Conservation (phyloP, 2,888 invertebrate genomes). For the Tachina lurida region DNA sequence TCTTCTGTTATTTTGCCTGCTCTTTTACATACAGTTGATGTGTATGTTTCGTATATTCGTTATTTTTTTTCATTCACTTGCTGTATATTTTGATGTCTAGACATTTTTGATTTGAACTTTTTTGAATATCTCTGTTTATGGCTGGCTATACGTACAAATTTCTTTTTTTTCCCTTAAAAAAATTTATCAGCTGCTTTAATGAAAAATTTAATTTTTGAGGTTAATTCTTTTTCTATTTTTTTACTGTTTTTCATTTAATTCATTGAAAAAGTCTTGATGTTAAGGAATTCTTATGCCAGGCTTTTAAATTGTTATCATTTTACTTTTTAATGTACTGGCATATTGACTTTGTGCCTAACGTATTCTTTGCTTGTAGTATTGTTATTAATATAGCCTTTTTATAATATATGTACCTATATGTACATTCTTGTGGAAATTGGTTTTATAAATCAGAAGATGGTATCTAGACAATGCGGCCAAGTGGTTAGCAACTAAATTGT, state of each 20-base stretch:
- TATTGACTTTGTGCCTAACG: too few relatives aligned
- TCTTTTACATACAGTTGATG: background rate
- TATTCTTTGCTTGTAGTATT: too few relatives aligned
- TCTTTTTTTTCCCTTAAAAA: background rate
- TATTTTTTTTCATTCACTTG: background rate
- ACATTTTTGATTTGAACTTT: background rate
- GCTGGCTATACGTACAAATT: background rate
- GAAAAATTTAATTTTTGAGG: background rate
- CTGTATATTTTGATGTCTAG: constrained; percentile 23
- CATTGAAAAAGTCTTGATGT: background rate
- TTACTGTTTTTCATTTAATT: background rate
- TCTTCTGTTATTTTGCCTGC: background rate
- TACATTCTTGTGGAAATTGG: too few relatives aligned
- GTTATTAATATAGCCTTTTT: too few relatives aligned
- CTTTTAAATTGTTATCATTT: too few relatives aligned
- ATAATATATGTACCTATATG: too few relatives aligned
- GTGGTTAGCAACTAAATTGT: too few relatives aligned
- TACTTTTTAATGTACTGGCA: too few relatives aligned
- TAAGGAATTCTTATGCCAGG: background rate
- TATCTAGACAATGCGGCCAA: too few relatives aligned
- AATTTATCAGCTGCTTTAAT: background rate
- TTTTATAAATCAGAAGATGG: too few relatives aligned
- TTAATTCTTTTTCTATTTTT: background rate
- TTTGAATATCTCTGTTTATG: background rate
- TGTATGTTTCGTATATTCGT: background rate